Conservation (phyloP, 1,140 invertebrate genomes). For the Saxidomus purpurata region DNA sequence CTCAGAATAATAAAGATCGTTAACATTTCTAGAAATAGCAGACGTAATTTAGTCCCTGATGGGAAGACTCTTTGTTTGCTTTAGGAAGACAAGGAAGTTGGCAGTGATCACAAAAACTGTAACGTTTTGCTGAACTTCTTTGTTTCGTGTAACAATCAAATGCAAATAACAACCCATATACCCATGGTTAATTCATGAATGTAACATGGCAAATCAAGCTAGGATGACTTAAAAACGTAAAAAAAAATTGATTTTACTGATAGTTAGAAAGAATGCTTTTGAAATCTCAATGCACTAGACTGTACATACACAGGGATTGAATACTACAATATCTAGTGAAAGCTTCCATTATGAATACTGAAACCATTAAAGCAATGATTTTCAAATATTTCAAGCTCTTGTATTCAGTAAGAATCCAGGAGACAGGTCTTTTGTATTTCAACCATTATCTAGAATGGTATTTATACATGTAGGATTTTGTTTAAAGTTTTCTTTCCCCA, state of each 20-base stretch:
- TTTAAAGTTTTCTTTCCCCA: no score
- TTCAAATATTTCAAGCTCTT: constrained; percentile 7
- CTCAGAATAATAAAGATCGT: neutral
- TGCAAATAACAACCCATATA: neutral
- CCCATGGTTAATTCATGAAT: constrained; percentile 3
- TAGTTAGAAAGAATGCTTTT: constrained; percentile 23
- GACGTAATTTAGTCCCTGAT: neutral
- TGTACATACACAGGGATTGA: neutral
- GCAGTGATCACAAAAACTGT: neutral
- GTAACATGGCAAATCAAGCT: neutral
- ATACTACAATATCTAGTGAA: neutral
- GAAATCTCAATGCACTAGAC: neutral
- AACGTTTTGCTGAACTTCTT: neutral
- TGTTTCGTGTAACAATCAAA: neutral
- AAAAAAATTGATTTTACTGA: constrained; percentile 6
- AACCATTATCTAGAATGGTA: no score
- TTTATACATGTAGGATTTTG: no score
- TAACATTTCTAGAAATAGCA: neutral
- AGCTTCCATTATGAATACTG: neutral
- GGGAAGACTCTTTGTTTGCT: constrained; percentile 1
- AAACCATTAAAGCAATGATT: neutral
- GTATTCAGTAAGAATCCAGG: neutral
- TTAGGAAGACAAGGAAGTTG: neutral
- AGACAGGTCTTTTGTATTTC: no score
- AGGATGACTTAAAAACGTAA: neutral